Conservation (phyloP, 2,797 vertebrate species). For the Sebastes cheni region DNA sequence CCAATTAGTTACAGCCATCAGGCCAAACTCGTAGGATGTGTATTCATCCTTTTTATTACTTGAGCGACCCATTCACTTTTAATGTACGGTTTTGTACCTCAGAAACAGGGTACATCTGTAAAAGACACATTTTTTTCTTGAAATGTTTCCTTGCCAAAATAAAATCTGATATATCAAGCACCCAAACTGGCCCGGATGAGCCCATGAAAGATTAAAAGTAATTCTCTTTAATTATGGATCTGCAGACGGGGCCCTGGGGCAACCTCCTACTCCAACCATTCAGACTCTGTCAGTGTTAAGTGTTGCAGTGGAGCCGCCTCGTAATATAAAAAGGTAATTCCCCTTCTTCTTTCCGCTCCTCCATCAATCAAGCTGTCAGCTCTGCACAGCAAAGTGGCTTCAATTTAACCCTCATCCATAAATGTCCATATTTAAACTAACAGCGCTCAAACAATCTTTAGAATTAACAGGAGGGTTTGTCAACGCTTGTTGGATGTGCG, state of each 20-base stretch:
- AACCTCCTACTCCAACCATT: slow-evolving; percentile 41
- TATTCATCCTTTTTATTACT: not conserved
- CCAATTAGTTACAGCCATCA: not conserved
- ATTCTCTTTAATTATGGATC: slow-evolving; percentile 52
- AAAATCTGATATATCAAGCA: not conserved
- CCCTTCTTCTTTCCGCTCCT: slow-evolving; percentile 25
- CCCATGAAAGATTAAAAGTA: slow-evolving; percentile 13
- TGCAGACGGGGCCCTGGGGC: slow-evolving; percentile 19
- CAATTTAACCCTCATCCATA: slow-evolving; percentile 65
- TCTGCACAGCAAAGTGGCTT: slow-evolving; percentile 47
- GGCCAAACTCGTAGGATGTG: not conserved
- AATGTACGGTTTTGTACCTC: not conserved
- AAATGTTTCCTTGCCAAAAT: not conserved
- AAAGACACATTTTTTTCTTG: not conserved
- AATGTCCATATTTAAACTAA: slow-evolving; percentile 65
- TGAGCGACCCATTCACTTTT: not conserved
- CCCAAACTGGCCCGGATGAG: not conserved
- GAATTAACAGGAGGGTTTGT: slow-evolving; percentile 32
- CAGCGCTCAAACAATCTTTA: slow-evolving; percentile 33
- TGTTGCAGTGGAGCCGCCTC: slow-evolving; percentile 42
- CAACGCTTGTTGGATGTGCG: slow-evolving; percentile 4
- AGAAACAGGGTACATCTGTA: not conserved
- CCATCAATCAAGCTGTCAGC: slow-evolving; percentile 63
- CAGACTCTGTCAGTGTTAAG: slow-evolving; percentile 55
- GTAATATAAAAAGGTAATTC: slow-evolving; percentile 64